Percentiles rank a stretch among this genome's conserved stretches.
Evolutionary conservation across 92 coral and sea anemone species (phyloP).

Genomic region (Porites cylindrica): DNA sequence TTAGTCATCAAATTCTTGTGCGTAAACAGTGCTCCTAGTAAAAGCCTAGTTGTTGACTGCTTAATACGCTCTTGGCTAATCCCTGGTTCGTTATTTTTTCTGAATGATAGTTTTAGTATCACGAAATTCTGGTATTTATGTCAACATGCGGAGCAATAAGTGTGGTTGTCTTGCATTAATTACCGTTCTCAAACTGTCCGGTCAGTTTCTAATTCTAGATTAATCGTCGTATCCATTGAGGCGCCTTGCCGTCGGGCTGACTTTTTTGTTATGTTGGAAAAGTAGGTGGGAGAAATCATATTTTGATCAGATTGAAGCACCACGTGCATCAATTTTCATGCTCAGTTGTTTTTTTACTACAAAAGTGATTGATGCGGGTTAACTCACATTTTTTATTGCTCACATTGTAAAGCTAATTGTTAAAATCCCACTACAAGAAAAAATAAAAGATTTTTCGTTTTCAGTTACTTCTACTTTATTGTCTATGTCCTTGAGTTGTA

Average conservation of each 20-base stretch:
- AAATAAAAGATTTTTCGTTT: not conserved
- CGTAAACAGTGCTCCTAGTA: not conserved
- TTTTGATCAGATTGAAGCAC: slow-evolving; percentile 17
- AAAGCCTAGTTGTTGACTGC: not conserved
- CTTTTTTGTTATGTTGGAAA: not conserved
- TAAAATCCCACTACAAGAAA: too few species aligned
- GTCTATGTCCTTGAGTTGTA: not conserved
- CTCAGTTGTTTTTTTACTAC: too few species aligned
- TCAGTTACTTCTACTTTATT: not conserved
- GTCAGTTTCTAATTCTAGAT: too few species aligned
- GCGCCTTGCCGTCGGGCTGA: not conserved
- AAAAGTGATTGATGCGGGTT: not conserved
- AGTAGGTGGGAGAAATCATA: not conserved
- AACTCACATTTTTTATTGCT: not conserved
- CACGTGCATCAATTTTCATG: too few species aligned
- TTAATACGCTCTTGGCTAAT: too few species aligned
- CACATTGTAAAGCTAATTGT: not conserved
- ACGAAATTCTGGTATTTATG: not conserved
- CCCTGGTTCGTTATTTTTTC: not conserved
- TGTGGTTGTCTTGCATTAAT: too few species aligned
- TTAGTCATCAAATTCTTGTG: not conserved
- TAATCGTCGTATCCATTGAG: not conserved
- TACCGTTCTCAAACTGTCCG: too few species aligned
- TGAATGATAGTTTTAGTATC: not conserved
- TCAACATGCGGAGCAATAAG: too few species aligned